These are phyloP conservation scores for Psylliodes chrysocephalus DNA, from an alignment of 2,888 invertebrate species.

Conservation along the genomic window DNA sequence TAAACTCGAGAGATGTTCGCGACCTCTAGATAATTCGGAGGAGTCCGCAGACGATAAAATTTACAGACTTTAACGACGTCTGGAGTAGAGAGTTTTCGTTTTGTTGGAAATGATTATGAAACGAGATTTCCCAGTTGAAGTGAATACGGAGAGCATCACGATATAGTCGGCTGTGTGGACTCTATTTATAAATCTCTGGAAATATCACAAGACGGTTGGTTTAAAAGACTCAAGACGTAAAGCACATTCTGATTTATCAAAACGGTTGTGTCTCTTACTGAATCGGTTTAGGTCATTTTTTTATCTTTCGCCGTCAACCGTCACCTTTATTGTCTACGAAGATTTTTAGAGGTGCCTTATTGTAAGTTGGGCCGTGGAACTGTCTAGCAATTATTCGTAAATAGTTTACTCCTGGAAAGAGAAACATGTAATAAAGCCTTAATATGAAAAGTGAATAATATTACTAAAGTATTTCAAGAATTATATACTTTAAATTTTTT, in stretches of 20 bases:
- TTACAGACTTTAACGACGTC: slow-evolving; percentile 18
- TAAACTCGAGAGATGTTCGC: background rate
- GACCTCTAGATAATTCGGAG: slow-evolving; percentile 13
- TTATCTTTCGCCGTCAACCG: too few relatives aligned
- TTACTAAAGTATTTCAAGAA: too few relatives aligned
- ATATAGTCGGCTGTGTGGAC: slow-evolving; percentile 51
- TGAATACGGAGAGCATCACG: slow-evolving; percentile 35
- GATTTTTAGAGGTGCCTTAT: too few relatives aligned
- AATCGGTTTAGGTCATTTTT: too few relatives aligned
- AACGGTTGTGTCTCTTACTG: background rate
- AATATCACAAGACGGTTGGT: slow-evolving; percentile 60
- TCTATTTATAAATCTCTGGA: slow-evolving; percentile 62
- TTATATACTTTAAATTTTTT: too few relatives aligned
- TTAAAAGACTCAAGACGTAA: slow-evolving; percentile 29
- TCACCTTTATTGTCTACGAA: too few relatives aligned
- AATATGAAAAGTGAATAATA: too few relatives aligned
- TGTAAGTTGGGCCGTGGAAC: too few relatives aligned
- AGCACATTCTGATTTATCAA: slow-evolving; percentile 32
- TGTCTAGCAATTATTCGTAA: too few relatives aligned
- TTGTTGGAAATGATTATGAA: slow-evolving; percentile 55
- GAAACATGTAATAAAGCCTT: too few relatives aligned
- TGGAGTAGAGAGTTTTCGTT: slow-evolving; percentile 31
- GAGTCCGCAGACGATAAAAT: slow-evolving; percentile 14
- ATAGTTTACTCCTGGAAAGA: too few relatives aligned
- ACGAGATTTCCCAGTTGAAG: slow-evolving; percentile 60